Conservation (phyloP, 1,140 invertebrate species). For the Micrasema minimum region DNA sequence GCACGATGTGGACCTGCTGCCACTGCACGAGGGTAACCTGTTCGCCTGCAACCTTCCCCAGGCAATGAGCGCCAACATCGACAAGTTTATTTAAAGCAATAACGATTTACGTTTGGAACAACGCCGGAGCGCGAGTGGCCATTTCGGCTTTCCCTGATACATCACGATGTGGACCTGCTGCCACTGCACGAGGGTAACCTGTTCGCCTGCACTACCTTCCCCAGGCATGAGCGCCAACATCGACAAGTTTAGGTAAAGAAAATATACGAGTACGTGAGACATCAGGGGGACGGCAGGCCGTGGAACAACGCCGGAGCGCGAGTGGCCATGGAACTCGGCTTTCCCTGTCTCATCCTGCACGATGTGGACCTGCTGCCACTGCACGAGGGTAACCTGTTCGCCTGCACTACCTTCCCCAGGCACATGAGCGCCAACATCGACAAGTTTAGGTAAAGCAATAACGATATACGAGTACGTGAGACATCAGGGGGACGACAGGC, state of each 20-base stretch:
- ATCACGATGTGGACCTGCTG: conserved; percentile 93
- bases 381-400: conserved; percentile 86
- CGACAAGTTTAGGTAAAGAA: conserved; percentile 82
- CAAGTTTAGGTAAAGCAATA: conserved; percentile 72
- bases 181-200: conserved; percentile 87
- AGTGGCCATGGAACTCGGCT: conserved; percentile 73
- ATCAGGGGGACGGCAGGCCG: conserved; percentile 80
- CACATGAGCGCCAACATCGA: conserved; percentile 91
- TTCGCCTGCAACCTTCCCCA: conserved; percentile 85
- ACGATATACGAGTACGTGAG: conserved; percentile 79
- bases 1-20: conserved; percentile 92
- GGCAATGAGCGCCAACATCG: conserved; percentile 89
- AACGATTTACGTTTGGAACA: no score
- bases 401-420: conserved; percentile 78
- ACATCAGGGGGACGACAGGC: conserved; percentile 81
- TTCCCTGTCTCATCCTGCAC: conserved; percentile 89
- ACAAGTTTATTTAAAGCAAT: conserved; percentile 75
- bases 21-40: conserved; percentile 84
- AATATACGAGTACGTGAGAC: conserved; percentile 91
- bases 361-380: conserved; percentile 92
- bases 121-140: conserved; percentile 84
- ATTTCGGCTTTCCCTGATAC: conserved; percentile 79
- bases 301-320: conserved; percentile 93
- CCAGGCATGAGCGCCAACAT: conserved; percentile 90
- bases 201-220: conserved; percentile 81